Evolutionary conservation across 2,113 vertebrate genomes (phyloP), one percentile per base, ranked within the genome.

Genomic region (Nibea coibor): DNA sequence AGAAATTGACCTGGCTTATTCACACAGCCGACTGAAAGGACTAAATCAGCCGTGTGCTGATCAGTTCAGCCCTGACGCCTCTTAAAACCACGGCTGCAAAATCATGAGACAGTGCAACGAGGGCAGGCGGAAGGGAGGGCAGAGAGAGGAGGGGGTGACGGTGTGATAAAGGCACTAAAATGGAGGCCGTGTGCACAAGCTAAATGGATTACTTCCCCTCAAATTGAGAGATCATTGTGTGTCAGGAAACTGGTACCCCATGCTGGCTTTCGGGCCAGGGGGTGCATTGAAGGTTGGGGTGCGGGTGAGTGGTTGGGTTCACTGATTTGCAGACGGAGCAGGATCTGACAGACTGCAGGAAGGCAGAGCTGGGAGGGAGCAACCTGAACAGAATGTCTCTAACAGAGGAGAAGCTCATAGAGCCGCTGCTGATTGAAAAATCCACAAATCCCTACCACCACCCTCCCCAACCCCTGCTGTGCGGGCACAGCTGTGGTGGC

Each of bases 191-290:
- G 65, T 85, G 84, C 85, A 82, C 66, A 35, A 82, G 81, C 86
- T 93, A 93, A 93, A 91, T 88, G 78, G 90, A 93, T 94, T 91
- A 91, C 87, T 93, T 92, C 89, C 89, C 82, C 82, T 86, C 73
- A 90, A 84, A 94, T 93, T 91, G 88, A 93, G 88, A 91, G 88
- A 93, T 93, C 87, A 89, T 85, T 86, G 75, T 81, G 74, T 91
- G 90, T 92, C 91, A 93, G 82, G 73, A 82, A 78, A 90, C 83
- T 62, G 66, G 77, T 85, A 86, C 81, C 88, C 84, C 90, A 69
- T 87, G 88, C 90, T 87, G 91, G 64, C 17, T 81, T 79, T 75
- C 61, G 2, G 51, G 70, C 67, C 70, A 50, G 80, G 83, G 77
- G 80, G 86, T 68, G 72, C 76, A 77, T 84, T 88, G 76, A 85